These are phyloP conservation scores for Drosophila sulfurigaster DNA, from an alignment of 1,140 invertebrate species.

Conservation along the genomic window DNA sequence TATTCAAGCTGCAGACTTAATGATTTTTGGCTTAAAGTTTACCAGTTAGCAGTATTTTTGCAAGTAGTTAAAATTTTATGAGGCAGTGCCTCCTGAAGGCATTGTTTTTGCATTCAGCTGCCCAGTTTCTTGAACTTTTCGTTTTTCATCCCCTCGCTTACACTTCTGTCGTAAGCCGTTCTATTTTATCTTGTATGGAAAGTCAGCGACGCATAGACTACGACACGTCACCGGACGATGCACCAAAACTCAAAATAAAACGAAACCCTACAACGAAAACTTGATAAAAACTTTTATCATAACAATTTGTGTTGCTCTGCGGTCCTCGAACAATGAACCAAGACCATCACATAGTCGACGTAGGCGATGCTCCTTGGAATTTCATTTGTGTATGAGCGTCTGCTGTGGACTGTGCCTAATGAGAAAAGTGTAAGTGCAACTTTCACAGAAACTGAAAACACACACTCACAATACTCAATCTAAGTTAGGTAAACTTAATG, in stretches of 20 bases:
- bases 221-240: constrained; percentile 43
- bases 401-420: constrained; percentile 53
- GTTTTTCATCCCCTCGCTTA: neutral
- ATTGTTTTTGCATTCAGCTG: constrained; percentile 71
- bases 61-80: constrained; percentile 83
- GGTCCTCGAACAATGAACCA: constrained; percentile 44
- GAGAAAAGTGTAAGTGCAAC: constrained; percentile 78
- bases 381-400: constrained; percentile 32
- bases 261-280: constrained; percentile 66
- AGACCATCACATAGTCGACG: constrained; percentile 33
- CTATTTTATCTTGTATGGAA: constrained; percentile 57
- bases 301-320: constrained; percentile 81
- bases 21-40: constrained; percentile 83
- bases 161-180: neutral
- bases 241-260: constrained; percentile 39
- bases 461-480: constrained; percentile 23
- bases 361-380: constrained; percentile 10
- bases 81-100: constrained; percentile 52
- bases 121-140: constrained; percentile 18
- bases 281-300: constrained; percentile 84
- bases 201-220: constrained; percentile 51
- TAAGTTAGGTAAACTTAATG: constrained; percentile 31
- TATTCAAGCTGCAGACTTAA: constrained; percentile 69
- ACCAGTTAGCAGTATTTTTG: constrained; percentile 82
- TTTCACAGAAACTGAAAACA: constrained; percentile 24